Base-by-base conservation (phyloP, 2,888 invertebrate species). In the Nemoura dubitans region DNA sequence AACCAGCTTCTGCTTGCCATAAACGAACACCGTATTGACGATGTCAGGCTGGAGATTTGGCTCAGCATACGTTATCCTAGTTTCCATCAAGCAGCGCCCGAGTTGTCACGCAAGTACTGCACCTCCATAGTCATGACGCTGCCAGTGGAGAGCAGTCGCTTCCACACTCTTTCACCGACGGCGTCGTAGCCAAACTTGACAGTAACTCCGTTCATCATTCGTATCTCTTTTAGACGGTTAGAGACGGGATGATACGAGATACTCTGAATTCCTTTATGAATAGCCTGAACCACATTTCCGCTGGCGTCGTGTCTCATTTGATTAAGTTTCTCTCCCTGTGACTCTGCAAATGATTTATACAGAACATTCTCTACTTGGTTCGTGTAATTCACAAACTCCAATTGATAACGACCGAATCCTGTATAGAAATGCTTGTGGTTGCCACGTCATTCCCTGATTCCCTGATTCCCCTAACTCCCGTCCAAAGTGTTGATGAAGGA, bases 211-310 rank as follows among this genome's bases (percentile, higher is more conserved):
- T 80, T 27, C 1, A 27, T 28, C 26, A 80, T 25, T 6, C 27
- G 26, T 2, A 80, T 26, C 2, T 6, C 1, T 5, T 25, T 6
- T 5, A 27, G 7, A 16, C 80, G 80, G 5, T 80, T 2, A 84
- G 86, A 87, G 6, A 87, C 86, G 0, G 89, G 88, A 81, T 89
- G 86, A 77, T 89, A 89, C 16, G 42, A 28, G 78, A 89, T 89
- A 0, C 76, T 29, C 7, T 83, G 2, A 77, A 89, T 89, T 21
- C 86, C 76, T 80, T 87, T 89, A 76, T 89, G 89, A 26, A 76
- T n/a, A 0, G 89, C 89, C 85, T 87, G 76, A 21, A 88, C 78
- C 0, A 89, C 88, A 87, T 89, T 89, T 0, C 89, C 89, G 0
- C 83, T 76, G 0, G 36, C 59, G 80, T 89, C 88, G 83, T 89